A percentile compares a stretch with the other conserved stretches of the same genome.
Conservation (phyloP, 2,113 vertebrate species). For the Apaloderma vittatum region DNA sequence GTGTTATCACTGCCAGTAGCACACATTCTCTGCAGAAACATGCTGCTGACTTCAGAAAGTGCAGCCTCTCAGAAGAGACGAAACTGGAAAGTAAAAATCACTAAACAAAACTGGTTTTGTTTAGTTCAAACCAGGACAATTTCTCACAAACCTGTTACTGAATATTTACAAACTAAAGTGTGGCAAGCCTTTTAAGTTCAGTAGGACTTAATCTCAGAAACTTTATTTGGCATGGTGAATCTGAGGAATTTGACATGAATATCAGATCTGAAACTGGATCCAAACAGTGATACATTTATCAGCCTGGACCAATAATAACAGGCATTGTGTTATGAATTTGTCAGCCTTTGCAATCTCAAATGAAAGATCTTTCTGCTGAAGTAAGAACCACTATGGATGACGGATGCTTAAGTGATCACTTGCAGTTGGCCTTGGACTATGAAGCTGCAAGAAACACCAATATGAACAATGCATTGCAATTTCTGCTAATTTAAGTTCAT, state of each 20-base stretch:
- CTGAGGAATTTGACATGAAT: background rate
- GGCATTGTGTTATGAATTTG: conserved; percentile 15
- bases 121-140: too few species aligned
- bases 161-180: background rate
- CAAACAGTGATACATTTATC: conserved; percentile 30
- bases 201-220: background rate
- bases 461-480: conserved; percentile 45
- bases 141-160: background rate
- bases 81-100: too few species aligned
- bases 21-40: too few species aligned
- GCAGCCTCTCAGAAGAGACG: too few species aligned
- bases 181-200: background rate
- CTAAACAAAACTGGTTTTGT: too few species aligned
- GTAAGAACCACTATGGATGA: conserved; percentile 51
- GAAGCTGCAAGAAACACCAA: conserved; percentile 67
- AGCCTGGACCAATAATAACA: background rate
- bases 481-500: conserved; percentile 63
- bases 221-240: background rate
- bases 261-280: background rate
- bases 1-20: too few species aligned
- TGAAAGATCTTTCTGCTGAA: conserved; percentile 46
- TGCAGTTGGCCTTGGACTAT: conserved; percentile 39
- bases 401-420: conserved; percentile 63
- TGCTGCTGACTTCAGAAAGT: too few species aligned
- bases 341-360: conserved; percentile 25